These are phyloP conservation scores for Melolontha melolontha DNA, from an alignment of 2,888 invertebrate species.

Conservation along the genomic window DNA sequence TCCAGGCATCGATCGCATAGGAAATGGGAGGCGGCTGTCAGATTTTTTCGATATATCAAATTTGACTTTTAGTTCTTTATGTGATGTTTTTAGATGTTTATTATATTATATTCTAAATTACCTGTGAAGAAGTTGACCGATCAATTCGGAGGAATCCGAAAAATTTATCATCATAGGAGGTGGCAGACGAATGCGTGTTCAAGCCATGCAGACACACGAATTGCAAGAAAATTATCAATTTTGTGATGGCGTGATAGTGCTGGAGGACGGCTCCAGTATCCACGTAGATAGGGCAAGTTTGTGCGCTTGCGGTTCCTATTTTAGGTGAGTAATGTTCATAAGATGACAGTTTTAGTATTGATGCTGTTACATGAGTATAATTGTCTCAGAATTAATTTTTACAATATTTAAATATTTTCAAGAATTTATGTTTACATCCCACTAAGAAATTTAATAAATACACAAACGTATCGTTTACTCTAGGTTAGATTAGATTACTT, in stretches of 20 bases:
- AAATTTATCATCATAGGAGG: conserved; percentile 60
- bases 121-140: conserved; percentile 47
- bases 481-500: no score
- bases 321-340: conserved; percentile 73
- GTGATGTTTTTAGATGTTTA: conserved; percentile 48
- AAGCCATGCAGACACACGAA: conserved; percentile 88
- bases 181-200: conserved; percentile 82
- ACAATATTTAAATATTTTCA: no score
- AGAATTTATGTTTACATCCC: no score
- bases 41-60: conserved; percentile 49
- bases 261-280: conserved; percentile 84
- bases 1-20: neutral
- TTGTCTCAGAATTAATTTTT: no score
- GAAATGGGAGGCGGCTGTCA: conserved; percentile 39
- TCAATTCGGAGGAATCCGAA: conserved; percentile 53
- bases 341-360: neutral
- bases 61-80: conserved; percentile 53
- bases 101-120: conserved; percentile 48
- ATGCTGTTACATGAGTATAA: neutral
- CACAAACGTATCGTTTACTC: no score
- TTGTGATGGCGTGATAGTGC: conserved; percentile 86
- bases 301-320: conserved; percentile 91
- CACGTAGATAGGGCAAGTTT: conserved; percentile 89
- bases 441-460: no score
- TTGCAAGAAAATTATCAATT: conserved; percentile 85